Evolutionary conservation across 2,888 invertebrate species (phyloP).

Genomic region (Cantharis rufa): DNA sequence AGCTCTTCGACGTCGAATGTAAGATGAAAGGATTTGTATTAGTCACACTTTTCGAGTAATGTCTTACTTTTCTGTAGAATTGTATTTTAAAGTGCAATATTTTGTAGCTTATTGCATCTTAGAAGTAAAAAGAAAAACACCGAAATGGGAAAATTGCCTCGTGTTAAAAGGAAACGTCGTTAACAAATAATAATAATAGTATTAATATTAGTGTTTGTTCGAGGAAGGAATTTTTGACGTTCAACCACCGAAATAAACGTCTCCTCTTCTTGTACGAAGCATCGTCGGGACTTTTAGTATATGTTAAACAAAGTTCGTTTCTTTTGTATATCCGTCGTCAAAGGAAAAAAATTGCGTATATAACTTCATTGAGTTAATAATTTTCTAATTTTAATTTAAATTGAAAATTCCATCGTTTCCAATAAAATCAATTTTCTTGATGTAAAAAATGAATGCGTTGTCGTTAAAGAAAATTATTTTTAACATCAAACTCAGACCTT

Average conservation of each 20-base stretch:
- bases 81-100: constrained; percentile 2
- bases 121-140: not conserved
- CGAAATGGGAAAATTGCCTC: not conserved
- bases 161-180: not conserved
- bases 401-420: not conserved
- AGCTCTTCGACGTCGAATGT: constrained; percentile 42
- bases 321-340: too few relatives aligned
- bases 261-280: not conserved
- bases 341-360: not conserved
- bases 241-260: not conserved
- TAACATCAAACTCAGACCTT: not conserved
- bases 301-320: not conserved
- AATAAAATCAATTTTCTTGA: not conserved
- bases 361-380: not conserved
- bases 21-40: constrained; percentile 44
- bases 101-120: not conserved
- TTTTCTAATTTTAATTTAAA: not conserved
- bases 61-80: not conserved
- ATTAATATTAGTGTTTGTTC: not conserved
- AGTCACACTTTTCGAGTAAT: constrained; percentile 30
- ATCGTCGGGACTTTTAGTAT: not conserved
- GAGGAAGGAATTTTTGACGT: not conserved
- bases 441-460: not conserved
- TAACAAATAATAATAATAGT: too few relatives aligned
- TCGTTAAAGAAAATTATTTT: not conserved